A percentile compares a stretch with the other conserved stretches of the same genome.
These are phyloP conservation scores for Lagopus muta DNA, from an alignment of 2,113 vertebrate genomes.

Conservation along the genomic window DNA sequence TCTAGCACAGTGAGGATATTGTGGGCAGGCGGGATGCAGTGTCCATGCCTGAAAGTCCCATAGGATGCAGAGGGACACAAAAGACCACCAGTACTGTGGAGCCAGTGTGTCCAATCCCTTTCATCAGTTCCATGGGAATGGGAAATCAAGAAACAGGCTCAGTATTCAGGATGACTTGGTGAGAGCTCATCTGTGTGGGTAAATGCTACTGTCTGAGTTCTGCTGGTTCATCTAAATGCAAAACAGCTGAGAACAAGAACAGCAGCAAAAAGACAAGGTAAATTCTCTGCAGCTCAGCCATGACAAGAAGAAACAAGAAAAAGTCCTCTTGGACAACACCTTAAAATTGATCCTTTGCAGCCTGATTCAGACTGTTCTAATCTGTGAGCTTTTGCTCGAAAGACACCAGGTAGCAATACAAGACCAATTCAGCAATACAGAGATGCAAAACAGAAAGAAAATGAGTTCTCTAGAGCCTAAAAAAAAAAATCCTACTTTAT, in stretches of 20 bases:
- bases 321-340: background rate
- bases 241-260: background rate
- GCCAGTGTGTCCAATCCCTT: background rate
- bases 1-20: background rate
- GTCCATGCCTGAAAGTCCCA: background rate
- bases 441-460: background rate
- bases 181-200: background rate
- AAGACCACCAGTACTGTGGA: too few relatives aligned
- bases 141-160: background rate
- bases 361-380: background rate
- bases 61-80: background rate
- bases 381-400: background rate
- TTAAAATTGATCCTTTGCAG: background rate
- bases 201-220: background rate
- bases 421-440: background rate
- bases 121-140: background rate
- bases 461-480: background rate
- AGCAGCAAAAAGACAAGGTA: background rate
- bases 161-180: background rate
- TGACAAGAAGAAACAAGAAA: background rate
- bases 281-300: background rate
- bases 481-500: background rate
- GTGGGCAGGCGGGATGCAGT: background rate
- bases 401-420: background rate
- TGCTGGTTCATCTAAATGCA: background rate